These are phyloP conservation scores for Himantopus leucocephalus DNA, from an alignment of 2,113 vertebrate species.

Conservation along the genomic window DNA sequence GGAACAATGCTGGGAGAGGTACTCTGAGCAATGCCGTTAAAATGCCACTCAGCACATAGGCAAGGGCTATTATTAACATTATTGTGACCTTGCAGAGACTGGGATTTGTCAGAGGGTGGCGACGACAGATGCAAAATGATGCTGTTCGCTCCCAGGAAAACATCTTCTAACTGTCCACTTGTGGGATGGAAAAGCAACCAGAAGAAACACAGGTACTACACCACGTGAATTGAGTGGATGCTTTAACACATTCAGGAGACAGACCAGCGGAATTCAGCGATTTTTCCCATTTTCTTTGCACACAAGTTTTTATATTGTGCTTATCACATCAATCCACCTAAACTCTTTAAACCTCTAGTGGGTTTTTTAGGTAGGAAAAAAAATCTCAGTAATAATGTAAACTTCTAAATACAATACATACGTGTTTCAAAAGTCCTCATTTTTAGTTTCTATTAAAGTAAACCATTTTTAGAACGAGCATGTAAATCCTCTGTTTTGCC, in stretches of 20 bases:
- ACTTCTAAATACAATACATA: neutral
- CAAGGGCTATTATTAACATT: neutral
- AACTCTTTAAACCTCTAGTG: neutral
- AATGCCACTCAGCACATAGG: neutral
- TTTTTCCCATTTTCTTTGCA: neutral
- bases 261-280: neutral
- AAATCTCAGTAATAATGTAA: fast-evolving
- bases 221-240: neutral
- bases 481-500: neutral
- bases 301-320: neutral
- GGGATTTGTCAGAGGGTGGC: neutral
- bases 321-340: neutral
- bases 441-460: neutral
- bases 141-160: neutral
- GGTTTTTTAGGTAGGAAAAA: neutral
- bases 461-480: neutral
- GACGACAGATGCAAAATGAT: neutral
- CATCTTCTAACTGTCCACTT: neutral
- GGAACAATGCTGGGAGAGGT: neutral
- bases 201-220: neutral
- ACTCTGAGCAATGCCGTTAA: neutral
- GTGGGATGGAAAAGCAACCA: neutral
- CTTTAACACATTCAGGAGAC: neutral
- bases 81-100: neutral
- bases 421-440: neutral